phyloP scores from a whole-genome alignment of 1,140 invertebrate species.

The Cecropterus lyciades region DNA sequence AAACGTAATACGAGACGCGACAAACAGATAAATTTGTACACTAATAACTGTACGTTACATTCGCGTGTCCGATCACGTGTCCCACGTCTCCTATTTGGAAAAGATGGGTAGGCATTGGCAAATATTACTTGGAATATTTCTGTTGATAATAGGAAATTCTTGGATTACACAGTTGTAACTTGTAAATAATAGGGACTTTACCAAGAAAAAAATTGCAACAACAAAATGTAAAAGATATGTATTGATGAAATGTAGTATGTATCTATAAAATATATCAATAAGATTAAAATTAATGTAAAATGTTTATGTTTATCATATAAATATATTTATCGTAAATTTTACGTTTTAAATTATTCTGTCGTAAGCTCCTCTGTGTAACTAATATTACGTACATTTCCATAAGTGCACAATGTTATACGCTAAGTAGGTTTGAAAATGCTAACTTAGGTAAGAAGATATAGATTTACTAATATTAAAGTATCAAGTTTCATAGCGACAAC shows the following conservation, averaged over 20 bases:
- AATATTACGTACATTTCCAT: too few species aligned
- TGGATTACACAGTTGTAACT: too few species aligned
- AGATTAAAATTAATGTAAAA: too few species aligned
- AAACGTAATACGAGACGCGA: constrained; percentile 67
- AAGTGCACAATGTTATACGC: neutral
- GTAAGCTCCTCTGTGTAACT: too few species aligned
- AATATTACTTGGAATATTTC: neutral
- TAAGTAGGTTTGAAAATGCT: neutral
- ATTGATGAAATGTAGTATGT: too few species aligned
- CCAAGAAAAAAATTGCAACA: too few species aligned
- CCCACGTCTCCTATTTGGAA: constrained; percentile 8
- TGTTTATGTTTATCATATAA: too few species aligned
- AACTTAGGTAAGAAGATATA: neutral
- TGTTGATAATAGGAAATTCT: neutral
- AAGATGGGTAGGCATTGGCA: neutral
- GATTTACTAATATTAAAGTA: neutral
- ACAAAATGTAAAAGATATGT: too few species aligned
- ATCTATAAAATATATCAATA: too few species aligned
- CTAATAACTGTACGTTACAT: constrained; percentile 59
- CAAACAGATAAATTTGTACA: constrained; percentile 78
- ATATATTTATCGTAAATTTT: too few species aligned
- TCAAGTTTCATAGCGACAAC: constrained; percentile 13
- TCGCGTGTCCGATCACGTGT: neutral
- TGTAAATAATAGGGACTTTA: too few species aligned
- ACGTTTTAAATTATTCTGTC: too few species aligned